Evolutionary conservation across 2,113 vertebrate species (phyloP).

Genomic region (Megaceryle maxima): DNA sequence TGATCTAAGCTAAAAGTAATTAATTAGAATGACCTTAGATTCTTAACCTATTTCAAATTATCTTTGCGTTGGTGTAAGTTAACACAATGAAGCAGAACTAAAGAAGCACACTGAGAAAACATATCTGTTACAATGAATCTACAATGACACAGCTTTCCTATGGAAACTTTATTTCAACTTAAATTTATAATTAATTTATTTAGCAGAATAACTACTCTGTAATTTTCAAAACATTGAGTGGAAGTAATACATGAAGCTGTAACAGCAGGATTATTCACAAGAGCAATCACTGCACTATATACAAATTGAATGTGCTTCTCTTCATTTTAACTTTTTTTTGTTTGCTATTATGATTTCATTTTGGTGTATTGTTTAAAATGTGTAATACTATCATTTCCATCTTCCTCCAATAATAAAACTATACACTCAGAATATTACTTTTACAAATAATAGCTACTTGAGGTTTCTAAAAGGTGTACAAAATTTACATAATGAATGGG

Average conservation of each 20-base stretch:
- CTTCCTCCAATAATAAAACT: neutral
- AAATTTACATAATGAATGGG: neutral
- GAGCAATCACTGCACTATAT: neutral
- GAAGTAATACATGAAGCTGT: neutral
- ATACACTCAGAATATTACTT: neutral
- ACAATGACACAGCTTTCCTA: neutral
- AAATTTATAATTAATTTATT: neutral
- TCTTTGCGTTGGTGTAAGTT: neutral
- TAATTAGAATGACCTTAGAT: neutral
- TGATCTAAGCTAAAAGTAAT: neutral
- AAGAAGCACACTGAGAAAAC: neutral
- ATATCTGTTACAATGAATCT: neutral
- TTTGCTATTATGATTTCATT: neutral
- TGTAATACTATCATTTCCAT: neutral
- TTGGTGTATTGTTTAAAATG: neutral
- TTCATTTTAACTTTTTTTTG: neutral
- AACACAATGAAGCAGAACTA: neutral
- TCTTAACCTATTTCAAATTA: neutral
- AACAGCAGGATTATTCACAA: neutral
- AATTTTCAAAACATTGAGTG: constrained; percentile 3
- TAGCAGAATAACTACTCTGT: neutral
- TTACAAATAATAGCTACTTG: neutral
- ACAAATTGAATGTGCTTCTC: neutral
- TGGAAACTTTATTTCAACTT: neutral
- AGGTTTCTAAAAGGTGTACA: neutral